Evolutionary conservation across 2,113 vertebrate species (phyloP).

Genomic region (Ciconia maguari): DNA sequence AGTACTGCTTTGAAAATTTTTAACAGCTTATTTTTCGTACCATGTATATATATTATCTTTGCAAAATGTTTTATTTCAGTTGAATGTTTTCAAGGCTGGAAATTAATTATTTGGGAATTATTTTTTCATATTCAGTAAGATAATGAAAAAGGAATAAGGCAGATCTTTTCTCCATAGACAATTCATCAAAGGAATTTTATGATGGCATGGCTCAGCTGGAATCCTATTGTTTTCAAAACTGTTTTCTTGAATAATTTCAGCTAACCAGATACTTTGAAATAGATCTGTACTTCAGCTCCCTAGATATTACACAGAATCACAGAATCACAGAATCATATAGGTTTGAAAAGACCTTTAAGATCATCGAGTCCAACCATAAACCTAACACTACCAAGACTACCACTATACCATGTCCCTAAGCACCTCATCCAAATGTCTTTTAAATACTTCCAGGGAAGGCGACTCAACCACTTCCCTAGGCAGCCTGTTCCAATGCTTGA

Average conservation of each 20-base stretch:
- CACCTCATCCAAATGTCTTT: too few species aligned
- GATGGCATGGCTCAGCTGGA: neutral
- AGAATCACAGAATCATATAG: too few species aligned
- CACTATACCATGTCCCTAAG: too few species aligned
- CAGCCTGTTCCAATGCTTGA: too few species aligned
- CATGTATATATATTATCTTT: neutral
- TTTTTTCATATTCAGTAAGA: neutral
- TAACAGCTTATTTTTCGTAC: neutral
- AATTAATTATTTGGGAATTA: neutral
- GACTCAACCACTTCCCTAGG: too few species aligned
- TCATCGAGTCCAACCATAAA: too few species aligned
- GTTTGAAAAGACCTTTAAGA: too few species aligned
- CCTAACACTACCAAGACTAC: too few species aligned
- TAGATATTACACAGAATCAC: neutral
- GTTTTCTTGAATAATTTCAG: neutral
- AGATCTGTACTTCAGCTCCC: neutral
- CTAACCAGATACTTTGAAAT: neutral
- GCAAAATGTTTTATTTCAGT: neutral
- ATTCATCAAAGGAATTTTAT: neutral
- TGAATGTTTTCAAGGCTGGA: neutral
- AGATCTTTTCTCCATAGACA: neutral
- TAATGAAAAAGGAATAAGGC: neutral
- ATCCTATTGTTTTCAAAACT: neutral
- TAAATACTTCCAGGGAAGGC: too few species aligned
- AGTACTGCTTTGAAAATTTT: neutral